These are phyloP conservation scores for Nyctibius bracteatus DNA, from an alignment of 2,113 vertebrate genomes.

Conservation along the genomic window DNA sequence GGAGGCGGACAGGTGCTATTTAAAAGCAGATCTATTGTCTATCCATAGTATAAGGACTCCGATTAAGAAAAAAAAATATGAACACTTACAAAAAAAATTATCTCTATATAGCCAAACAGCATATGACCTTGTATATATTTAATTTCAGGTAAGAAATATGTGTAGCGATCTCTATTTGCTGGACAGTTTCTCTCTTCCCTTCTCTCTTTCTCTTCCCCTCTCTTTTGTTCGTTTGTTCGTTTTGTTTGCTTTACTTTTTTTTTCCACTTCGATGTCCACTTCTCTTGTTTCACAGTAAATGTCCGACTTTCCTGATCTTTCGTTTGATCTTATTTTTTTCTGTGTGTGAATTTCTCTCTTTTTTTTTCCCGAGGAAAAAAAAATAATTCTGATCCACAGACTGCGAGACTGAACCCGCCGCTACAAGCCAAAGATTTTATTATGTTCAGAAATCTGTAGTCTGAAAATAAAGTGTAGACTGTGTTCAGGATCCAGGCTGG, in stretches of 20 bases:
- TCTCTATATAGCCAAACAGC: constrained; percentile 95
- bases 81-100: constrained; percentile 74
- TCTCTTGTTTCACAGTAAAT: constrained; percentile 42
- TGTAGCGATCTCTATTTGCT: constrained; percentile 85
- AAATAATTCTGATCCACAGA: constrained; percentile 69
- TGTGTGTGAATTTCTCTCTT: constrained; percentile 9
- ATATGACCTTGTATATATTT: constrained; percentile 97
- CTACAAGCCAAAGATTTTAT: constrained; percentile 99
- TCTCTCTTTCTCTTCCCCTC: neutral
- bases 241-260: constrained; percentile 30
- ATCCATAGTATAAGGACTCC: constrained; percentile 86
- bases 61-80: constrained; percentile 61
- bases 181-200: constrained; percentile 70
- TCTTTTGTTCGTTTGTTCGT: constrained; percentile 40
- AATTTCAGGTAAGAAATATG: constrained; percentile 89
- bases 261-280: neutral
- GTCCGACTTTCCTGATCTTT: constrained; percentile 30
- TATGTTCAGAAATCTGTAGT: constrained; percentile 96
- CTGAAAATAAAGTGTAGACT: constrained; percentile 93
- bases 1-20: constrained; percentile 83
- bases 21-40: constrained; percentile 86
- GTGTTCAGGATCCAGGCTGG: constrained; percentile 72
- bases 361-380: constrained; percentile 30
- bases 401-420: constrained; percentile 83
- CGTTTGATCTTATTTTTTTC: neutral